Base-by-base conservation (phyloP, 2,888 invertebrate genomes). In the Tetrapedia diversipes region DNA sequence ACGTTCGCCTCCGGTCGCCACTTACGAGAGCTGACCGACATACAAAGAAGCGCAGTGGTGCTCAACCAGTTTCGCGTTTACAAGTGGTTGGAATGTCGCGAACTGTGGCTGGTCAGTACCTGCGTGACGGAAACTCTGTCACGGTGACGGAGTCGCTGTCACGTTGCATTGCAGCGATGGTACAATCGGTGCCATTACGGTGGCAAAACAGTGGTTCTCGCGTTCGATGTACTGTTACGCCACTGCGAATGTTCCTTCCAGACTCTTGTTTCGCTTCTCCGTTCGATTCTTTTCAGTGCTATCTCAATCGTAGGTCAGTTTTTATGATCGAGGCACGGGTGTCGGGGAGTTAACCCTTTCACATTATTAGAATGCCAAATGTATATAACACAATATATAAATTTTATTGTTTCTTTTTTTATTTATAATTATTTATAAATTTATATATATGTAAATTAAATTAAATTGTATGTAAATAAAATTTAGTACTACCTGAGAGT, bases 1-100 rank as follows among this genome's bases (percentile, higher is more conserved):
- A 53, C 47, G 59, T 43, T 72, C 76, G 76, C 56, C n/a, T 59
- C 24, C 63, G 27, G 60, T 72, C 54, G 64, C 43, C 72, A 51
- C 72, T 79, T 79, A 77, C 65, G 56, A 19, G 59, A 14, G 68
- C 51, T 79, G 79, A 80, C 80, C 79, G 79, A 80, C 76, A 79
- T 80, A 79, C 64, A 76, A 80, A 79, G 75, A 37, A 70, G 63
- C 47, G 19, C 59, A 24, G 65, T 4, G 79, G 79, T 75, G 66
- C 70, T 79, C 75, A 80, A 54, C 47, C 29, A 1, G 14, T n/a
- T n/a, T n/a, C 14, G 19, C 11, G 22, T 4, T 4, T 22, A 14
- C n/a, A 19, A 29, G 11, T 19, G 8, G 27, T 19, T 1, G 57
- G 74, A 73, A 71, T 59, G 59, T 10, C 37, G 22, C 11, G 70